Evolutionary conservation across 1,140 invertebrate species (phyloP), one percentile per base, ranked within the genome.

Genomic region (Eriosoma lanigerum): DNA sequence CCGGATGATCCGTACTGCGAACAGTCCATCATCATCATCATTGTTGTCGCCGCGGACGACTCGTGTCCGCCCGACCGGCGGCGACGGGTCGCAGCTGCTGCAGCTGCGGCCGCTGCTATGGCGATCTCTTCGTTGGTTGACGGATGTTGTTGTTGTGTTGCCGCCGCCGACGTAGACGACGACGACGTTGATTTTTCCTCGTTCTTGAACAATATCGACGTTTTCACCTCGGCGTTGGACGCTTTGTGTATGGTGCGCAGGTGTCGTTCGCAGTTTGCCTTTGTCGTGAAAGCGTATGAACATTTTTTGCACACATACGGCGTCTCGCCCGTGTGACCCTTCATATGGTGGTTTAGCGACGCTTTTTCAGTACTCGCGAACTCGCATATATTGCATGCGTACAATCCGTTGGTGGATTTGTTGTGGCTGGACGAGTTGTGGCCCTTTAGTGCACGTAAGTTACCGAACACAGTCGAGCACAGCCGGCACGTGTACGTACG

Each of bases 231-330:
- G 81, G 96, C 93, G 64, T 94, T 90, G 4, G 91, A 90, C 62
- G 91, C 88, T 87, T 96, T 93, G 84, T 98, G 96, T 1, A 94
- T 88, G 88, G 98, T 94, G 84, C 96, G 88, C 84, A 98, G 88
- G 88, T 98, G 94, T 1, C 94, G 86, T 85, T 96, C 94, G 84
- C 94, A 96, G 83, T 96, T 96, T 0, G 93, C 91, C 86, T 98
- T 98, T 0, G 96, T 98, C 1, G 96, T 98, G 86, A 98, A 98
- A 1, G 96, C 95, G 83, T 95, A 97, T 83, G 95, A 94, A 86
- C 97, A 98, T 2, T 97, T 89, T 1, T 91, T 90, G 84, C 97
- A 98, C 84, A 97, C 94, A 84, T 95, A 98, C 0, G 96, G 96
- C 6, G 96, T 89, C 83, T 98, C 96, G 0, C 96, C 96, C 84